A percentile compares a stretch with the other conserved stretches of the same genome.
Conservation (phyloP, 35 echinoderm and acorn worm genomes). For the Heliocidaris tuberculata region DNA sequence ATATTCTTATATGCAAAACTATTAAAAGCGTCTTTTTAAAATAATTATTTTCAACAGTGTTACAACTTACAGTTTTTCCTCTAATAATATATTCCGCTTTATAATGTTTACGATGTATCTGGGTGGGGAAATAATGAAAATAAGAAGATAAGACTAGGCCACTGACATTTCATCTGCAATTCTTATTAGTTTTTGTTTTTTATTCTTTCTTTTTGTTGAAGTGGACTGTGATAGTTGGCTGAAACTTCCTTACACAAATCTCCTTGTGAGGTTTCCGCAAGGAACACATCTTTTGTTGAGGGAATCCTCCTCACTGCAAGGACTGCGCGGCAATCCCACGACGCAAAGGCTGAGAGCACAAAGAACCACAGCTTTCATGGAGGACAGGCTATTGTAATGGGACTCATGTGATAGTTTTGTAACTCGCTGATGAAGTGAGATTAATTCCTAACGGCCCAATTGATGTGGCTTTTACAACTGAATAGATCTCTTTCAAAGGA, state of each 20-base stretch:
- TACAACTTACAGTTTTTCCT: neutral
- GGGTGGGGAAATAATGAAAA: neutral
- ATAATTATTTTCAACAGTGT: too few species aligned
- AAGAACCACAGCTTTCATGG: neutral
- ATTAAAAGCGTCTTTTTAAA: neutral
- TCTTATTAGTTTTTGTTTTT: neutral
- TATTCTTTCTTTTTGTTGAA: neutral
- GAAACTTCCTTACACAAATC: neutral
- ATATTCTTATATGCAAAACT: neutral
- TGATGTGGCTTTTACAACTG: neutral
- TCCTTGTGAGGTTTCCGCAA: neutral
- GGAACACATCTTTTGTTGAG: neutral
- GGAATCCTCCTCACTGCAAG: neutral
- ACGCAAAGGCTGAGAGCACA: neutral
- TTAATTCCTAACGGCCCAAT: conserved; percentile 16
- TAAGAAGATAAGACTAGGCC: neutral
- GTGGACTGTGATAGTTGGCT: neutral
- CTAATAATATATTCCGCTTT: neutral
- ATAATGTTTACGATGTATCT: neutral
- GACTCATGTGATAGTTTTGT: neutral
- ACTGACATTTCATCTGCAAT: neutral
- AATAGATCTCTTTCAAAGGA: conserved; percentile 10
- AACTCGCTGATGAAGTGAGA: neutral
- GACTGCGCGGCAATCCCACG: neutral
- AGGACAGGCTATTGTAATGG: neutral